phyloP scores from a whole-genome alignment of 2,797 vertebrate genomes.

The Sciurus carolinensis region DNA sequence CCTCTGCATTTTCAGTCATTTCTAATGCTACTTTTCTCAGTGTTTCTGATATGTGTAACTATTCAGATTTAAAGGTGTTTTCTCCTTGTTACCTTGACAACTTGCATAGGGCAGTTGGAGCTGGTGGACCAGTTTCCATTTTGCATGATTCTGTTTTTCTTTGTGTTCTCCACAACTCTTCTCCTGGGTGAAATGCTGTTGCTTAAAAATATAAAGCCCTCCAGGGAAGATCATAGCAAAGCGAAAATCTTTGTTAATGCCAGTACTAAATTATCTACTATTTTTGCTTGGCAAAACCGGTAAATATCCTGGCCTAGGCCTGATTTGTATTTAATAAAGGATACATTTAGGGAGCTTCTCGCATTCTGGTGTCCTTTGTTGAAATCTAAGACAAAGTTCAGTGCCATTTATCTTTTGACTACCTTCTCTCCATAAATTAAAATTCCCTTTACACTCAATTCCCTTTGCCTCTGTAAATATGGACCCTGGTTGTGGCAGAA shows the following conservation, averaged over 20 bases:
- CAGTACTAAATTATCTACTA: background rate
- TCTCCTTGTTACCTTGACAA: background rate
- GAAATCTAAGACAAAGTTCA: slow-evolving; percentile 9
- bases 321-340: background rate
- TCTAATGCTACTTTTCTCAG: background rate
- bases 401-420: slow-evolving; percentile 37
- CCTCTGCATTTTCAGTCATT: background rate
- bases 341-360: background rate
- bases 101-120: background rate
- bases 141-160: background rate
- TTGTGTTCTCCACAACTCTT: background rate
- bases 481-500: background rate
- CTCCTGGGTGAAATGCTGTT: background rate
- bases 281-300: slow-evolving; percentile 13
- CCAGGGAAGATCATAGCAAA: background rate
- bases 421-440: slow-evolving; percentile 1
- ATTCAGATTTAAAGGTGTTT: background rate
- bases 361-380: background rate
- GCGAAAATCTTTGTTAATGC: background rate
- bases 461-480: slow-evolving; percentile 39
- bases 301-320: background rate
- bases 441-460: background rate
- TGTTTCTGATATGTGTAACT: background rate
- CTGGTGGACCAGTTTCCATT: background rate
- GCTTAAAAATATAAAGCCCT: background rate